These are phyloP conservation scores for Drosophila santomea DNA, from an alignment of 1,140 invertebrate species.

Conservation along the genomic window DNA sequence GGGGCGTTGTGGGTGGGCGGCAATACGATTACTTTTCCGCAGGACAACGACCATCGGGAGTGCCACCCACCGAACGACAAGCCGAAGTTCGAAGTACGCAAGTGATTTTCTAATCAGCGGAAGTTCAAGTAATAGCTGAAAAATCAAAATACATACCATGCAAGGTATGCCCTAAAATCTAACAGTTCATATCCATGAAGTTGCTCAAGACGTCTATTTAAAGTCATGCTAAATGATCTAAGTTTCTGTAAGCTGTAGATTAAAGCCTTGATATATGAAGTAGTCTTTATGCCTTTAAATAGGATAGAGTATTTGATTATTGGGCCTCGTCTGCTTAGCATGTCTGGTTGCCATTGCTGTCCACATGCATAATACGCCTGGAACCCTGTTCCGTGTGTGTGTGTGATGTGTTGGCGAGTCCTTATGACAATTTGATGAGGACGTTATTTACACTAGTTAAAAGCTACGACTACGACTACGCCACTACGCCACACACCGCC, in stretches of 20 bases:
- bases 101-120: background rate
- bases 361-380: constrained; percentile 57
- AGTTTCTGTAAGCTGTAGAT: too few species aligned
- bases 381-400: constrained; percentile 29
- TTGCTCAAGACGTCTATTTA: background rate
- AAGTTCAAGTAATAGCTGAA: too few species aligned
- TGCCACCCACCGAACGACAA: constrained; percentile 49
- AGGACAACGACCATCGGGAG: constrained; percentile 68
- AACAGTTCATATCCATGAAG: too few species aligned
- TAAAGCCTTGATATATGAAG: too few species aligned
- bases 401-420: constrained; percentile 52
- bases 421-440: constrained; percentile 83
- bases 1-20: constrained; percentile 24
- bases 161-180: background rate
- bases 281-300: background rate
- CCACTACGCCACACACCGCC: too few species aligned
- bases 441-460: constrained; percentile 83
- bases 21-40: constrained; percentile 53
- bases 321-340: constrained; percentile 43
- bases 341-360: constrained; percentile 58
- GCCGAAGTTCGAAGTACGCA: constrained; percentile 12
- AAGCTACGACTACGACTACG: constrained; percentile 47
- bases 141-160: too few species aligned
- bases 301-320: constrained; percentile 33
- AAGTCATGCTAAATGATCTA: too few species aligned